Conservation (phyloP, 2,888 invertebrate genomes). For the Nomada lathburiana region DNA sequence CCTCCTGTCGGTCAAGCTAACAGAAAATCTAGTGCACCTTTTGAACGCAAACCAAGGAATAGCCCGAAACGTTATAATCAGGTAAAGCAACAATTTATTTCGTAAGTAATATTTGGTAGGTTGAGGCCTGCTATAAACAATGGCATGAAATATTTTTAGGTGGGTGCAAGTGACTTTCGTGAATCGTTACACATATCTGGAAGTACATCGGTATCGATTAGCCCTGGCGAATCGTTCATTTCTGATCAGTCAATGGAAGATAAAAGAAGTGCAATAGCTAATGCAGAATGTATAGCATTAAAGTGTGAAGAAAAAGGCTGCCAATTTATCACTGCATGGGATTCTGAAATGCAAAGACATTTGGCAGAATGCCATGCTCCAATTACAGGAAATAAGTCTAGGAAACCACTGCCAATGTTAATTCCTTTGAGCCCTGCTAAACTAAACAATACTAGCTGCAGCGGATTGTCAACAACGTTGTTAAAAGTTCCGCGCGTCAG, state of each 20-base stretch:
- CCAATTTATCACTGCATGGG: conserved; percentile 86
- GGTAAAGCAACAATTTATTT: conserved; percentile 64
- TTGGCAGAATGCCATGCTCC: conserved; percentile 79
- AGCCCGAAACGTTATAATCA: conserved; percentile 81
- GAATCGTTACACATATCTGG: conserved; percentile 62
- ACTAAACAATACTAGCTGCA: conserved; percentile 57
- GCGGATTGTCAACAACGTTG: conserved; percentile 71
- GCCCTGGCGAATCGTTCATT: conserved; percentile 54
- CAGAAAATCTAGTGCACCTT: conserved; percentile 75
- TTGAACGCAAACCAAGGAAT: conserved; percentile 79
- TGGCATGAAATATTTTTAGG: conserved; percentile 65
- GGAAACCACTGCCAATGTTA: conserved; percentile 81
- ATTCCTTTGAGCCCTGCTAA: conserved; percentile 78
- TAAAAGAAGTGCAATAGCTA: conserved; percentile 75
- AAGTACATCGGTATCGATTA: conserved; percentile 53
- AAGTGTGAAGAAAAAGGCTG: conserved; percentile 85
- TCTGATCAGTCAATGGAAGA: conserved; percentile 71
- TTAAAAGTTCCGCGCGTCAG: conserved; percentile 80
- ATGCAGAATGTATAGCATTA: conserved; percentile 85
- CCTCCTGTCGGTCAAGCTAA: conserved; percentile 90
- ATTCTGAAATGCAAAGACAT: conserved; percentile 86
- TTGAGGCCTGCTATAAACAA: background rate
- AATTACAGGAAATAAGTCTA: conserved; percentile 69
- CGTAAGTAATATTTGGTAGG: background rate
- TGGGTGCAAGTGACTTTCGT: conserved; percentile 81